Evolutionary conservation across 2,888 invertebrate species (phyloP), one percentile per base, ranked within the genome.

Genomic region (Conus canariensis): DNA sequence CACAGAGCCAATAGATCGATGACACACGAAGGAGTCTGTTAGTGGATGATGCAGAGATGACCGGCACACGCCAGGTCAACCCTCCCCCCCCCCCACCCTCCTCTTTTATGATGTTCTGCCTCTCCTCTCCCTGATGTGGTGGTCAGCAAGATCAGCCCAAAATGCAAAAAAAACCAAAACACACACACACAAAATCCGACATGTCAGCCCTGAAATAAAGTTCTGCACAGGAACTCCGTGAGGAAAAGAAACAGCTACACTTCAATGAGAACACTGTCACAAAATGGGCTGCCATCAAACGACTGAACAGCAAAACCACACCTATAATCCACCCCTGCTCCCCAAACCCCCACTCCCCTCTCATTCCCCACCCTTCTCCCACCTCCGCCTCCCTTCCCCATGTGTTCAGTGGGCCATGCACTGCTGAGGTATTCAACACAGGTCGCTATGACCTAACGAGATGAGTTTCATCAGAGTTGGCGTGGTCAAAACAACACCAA

Each of bases 391-490:
- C 82, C 82, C 58, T 8, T 22, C 19, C 19, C 30, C 25, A 5
- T 19, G 58, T 83, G 82, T 83, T 83, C 82, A 83, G 82, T 83
- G 85, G 60, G 85, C 25, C 85, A 25, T 14, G 25, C 67, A 60
- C 82, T 64, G 83, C 88, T 88, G 88, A 88, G 88, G 88, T 88
- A 88, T 60, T 83, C 22, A 60, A 83, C 56, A 83, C 82, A 88
- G 67, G 88, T 83, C 88, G 59, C 82, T 45, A 59, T 6, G 88
- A 67, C 88, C 83, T 56, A 30, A n/a, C 60, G 67, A 88, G 83
- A 80, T 82, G 88, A 88, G 88, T 59, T 25, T 82, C 45, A 14
- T 83, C 6, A 83, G 30, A 45, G 45, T 25, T 59, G 30, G 59
- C 80, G 59, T 30, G 16, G 60, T 80, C 67, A 67, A 64, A 19